Base-by-base conservation (phyloP, 1,140 invertebrate species). In the Formica selysi region DNA sequence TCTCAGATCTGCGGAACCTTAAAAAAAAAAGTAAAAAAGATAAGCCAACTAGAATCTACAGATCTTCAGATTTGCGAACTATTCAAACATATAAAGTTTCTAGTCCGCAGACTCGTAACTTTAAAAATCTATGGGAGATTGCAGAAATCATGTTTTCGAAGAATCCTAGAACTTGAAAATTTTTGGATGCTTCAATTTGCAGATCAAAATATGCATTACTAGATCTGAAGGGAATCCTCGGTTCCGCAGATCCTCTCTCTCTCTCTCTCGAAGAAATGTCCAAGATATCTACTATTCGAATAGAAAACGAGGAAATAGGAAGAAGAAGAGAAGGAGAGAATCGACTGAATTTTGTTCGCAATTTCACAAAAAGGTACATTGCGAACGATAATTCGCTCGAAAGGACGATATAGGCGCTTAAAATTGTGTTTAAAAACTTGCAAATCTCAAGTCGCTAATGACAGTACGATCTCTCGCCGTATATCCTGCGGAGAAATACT, bases 1-100 rank as follows among this genome's bases (percentile, higher is more conserved):
- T 83, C 57, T 74, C 68, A n/a, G 29, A 83, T 44, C 68, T 83
- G 48, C 38, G 54, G 41, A 83, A 73, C 38, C 67, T 80, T 1
- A 0, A 51, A 70, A 57, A 79, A 41, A 38, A 3, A n/a, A 29
- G 26, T 11, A 62, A 59, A 61, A 61, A 76, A 61, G 38, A 8
- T 13, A 26, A 13, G 7, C 3, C 22, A 44, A 61, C 11, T 22
- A 3, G 13, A 83, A 79, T 65, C n/a, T 38, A 74, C 57, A 83
- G 41, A 48, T 74, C 13, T 41, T 83, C n/a, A 13, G 57, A 73
- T 48, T 73, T 4, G n/a, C n/a, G 8, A 8, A 61, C 51, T 44
- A 48, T 29, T 6, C 16, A 29, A 29, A 74, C 4, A 32, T 32
- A 57, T 10, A 2, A 32, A 73, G 44, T 73, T 59, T 83, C 38